Evolutionary conservation across 92 coral and sea anemone genomes (phyloP).

Genomic region (Umimayanthus chanpuru): DNA sequence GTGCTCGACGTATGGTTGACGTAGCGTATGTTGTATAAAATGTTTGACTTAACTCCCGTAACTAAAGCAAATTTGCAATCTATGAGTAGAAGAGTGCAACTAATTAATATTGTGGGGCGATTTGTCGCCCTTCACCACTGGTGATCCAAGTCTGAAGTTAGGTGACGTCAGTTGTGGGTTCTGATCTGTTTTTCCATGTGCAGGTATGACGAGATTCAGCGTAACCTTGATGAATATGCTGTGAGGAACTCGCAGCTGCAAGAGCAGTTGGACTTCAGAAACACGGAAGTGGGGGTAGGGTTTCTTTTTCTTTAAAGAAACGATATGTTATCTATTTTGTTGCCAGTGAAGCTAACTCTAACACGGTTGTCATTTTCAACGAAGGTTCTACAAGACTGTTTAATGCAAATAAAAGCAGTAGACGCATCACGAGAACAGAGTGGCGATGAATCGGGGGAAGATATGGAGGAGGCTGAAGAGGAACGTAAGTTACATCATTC

Average conservation of each 20-base stretch:
- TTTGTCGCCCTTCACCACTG: too few species aligned
- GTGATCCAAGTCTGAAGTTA: too few species aligned
- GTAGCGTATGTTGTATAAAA: too few species aligned
- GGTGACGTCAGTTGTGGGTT: too few species aligned
- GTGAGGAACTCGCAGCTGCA: slow-evolving; percentile 71
- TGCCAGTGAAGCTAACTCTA: not conserved
- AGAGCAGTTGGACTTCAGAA: slow-evolving; percentile 83
- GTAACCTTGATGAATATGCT: slow-evolving; percentile 74
- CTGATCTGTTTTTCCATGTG: not conserved
- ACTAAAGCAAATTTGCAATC: too few species aligned
- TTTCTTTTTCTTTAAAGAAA: not conserved
- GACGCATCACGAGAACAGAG: slow-evolving; percentile 6
- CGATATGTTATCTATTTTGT: not conserved
- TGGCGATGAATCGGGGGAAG: slow-evolving; percentile 63
- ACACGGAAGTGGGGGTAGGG: slow-evolving; percentile 84
- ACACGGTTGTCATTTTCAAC: not conserved
- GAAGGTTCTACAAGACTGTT: slow-evolving; percentile 84
- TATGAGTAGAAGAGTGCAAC: too few species aligned
- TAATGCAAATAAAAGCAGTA: slow-evolving; percentile 73
- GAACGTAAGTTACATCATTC: slow-evolving; percentile 48
- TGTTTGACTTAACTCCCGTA: too few species aligned
- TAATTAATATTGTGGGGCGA: too few species aligned
- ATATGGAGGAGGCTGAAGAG: slow-evolving; percentile 60
- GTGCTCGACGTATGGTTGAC: too few species aligned
- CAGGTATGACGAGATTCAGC: slow-evolving; percentile 75